Percentiles rank a stretch among this genome's conserved stretches.
Evolutionary conservation across 2,888 invertebrate species (phyloP).

Genomic region (Himalopsyche kuldschensis): DNA sequence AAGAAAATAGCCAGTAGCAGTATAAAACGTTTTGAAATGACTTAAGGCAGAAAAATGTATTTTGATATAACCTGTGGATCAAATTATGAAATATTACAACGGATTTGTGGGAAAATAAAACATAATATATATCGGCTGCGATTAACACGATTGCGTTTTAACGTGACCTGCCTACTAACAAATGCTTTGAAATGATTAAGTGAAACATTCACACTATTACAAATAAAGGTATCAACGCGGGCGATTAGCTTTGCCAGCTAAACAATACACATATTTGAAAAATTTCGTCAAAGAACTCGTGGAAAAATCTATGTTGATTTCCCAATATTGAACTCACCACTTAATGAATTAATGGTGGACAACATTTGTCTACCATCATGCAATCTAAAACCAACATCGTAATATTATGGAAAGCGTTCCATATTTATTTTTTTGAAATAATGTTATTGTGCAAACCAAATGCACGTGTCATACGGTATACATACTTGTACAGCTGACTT

Average conservation of each 20-base stretch:
- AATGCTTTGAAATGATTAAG: background rate
- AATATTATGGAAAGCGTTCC: background rate
- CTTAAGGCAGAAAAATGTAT: too few relatives aligned
- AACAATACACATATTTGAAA: background rate
- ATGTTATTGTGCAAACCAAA: background rate
- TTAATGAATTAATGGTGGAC: background rate
- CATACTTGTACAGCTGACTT: too few relatives aligned
- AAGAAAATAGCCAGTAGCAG: too few relatives aligned
- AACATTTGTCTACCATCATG: background rate
- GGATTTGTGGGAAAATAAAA: background rate
- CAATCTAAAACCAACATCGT: background rate
- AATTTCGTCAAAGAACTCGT: background rate
- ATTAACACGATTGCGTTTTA: background rate
- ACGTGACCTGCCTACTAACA: background rate
- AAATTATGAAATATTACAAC: background rate
- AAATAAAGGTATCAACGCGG: background rate
- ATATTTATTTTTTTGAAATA: background rate
- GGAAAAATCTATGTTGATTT: background rate
- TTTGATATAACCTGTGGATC: too few relatives aligned
- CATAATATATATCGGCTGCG: background rate
- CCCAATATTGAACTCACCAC: background rate
- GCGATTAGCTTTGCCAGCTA: background rate
- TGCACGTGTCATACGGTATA: background rate
- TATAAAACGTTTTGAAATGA: too few relatives aligned
- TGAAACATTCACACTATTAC: background rate